These are phyloP conservation scores for Corythaixoides concolor DNA, from an alignment of 2,113 vertebrate species.

Conservation along the genomic window DNA sequence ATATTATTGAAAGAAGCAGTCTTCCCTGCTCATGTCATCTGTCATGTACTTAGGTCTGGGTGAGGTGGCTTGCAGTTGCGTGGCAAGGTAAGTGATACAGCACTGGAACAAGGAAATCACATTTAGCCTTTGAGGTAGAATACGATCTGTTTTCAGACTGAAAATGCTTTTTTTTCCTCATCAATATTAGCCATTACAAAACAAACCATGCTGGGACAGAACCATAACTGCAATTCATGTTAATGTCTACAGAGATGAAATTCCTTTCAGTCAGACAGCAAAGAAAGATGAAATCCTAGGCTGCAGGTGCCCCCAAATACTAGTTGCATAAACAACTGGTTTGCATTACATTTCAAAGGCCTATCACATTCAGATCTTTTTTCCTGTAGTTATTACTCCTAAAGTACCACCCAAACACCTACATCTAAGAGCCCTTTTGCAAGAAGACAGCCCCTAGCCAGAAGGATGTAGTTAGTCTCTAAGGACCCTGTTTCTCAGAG, in stretches of 20 bases:
- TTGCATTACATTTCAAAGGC: background rate
- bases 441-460: background rate
- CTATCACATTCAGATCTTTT: background rate
- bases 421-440: background rate
- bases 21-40: background rate
- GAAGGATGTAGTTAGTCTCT: background rate
- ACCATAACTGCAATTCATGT: background rate
- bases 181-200: background rate
- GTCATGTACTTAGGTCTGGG: background rate
- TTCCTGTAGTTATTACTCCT: background rate
- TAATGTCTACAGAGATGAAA: background rate
- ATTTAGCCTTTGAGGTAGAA: background rate
- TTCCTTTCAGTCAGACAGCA: background rate
- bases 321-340: background rate
- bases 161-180: background rate
- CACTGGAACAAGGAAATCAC: background rate
- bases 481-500: background rate
- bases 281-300: background rate
- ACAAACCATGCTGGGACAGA: background rate
- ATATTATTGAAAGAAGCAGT: slow-evolving; percentile 5
- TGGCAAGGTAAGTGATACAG: background rate
- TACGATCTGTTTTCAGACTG: background rate
- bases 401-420: background rate
- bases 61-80: background rate
- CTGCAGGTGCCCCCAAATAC: background rate